Conservation (phyloP, 1,140 invertebrate species). For the Gyrodactylus bullatarudis region DNA sequence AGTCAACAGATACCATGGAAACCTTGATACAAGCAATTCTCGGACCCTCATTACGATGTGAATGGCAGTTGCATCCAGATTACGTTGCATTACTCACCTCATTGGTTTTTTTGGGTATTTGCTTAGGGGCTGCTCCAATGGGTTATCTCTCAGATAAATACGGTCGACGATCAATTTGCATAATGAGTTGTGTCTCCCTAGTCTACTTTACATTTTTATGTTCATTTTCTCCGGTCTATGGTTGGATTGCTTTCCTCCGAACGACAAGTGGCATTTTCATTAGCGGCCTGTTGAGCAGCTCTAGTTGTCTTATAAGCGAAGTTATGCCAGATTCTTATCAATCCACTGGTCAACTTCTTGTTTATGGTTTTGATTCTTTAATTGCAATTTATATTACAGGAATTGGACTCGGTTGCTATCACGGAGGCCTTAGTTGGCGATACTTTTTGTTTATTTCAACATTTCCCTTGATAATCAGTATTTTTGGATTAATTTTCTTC, state of each 20-base stretch:
- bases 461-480: not conserved
- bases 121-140: constrained; percentile 70
- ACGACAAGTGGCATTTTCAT: constrained; percentile 61
- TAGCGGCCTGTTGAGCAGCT: constrained; percentile 14
- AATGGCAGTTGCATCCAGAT: constrained; percentile 53
- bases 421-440: not conserved
- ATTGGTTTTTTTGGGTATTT: constrained; percentile 70
- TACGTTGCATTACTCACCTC: constrained; percentile 37
- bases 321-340: not conserved
- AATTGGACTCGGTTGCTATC: not conserved
- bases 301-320: not conserved
- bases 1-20: constrained; percentile 48
- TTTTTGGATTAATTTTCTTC: not conserved
- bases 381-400: not conserved
- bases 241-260: constrained; percentile 46
- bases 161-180: constrained; percentile 39
- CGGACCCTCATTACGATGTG: constrained; percentile 54
- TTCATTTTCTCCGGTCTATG: constrained; percentile 46
- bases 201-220: constrained; percentile 50
- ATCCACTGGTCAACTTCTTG: not conserved
- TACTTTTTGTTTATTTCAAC: not conserved
- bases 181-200: not conserved
- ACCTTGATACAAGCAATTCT: constrained; percentile 75
- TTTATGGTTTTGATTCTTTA: not conserved
- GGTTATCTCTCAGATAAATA: constrained; percentile 61